Evolutionary conservation across 1,140 invertebrate species (phyloP), one percentile per base, ranked within the genome.

Genomic region (Nasonia vitripennis): DNA sequence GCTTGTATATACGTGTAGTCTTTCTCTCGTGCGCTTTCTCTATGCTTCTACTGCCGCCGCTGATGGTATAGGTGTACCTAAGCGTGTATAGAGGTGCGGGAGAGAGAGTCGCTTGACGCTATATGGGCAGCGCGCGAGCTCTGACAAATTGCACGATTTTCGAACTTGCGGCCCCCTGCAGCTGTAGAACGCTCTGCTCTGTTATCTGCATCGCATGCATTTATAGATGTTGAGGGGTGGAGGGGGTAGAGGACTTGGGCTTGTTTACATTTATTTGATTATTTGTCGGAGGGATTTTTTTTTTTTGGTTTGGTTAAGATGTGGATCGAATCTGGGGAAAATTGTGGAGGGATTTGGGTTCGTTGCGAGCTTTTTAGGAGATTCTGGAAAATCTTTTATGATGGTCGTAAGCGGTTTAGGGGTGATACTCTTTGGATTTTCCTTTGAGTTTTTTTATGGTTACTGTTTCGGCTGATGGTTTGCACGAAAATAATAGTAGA

Each of bases 91-190:
- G 2, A 48, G 20, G 80, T 27, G 11, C 5, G 71, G 9, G 10
- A 62, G 37, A 83, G 12, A 2, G 27, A 37, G 34, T 5, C 67
- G 79, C 62, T 62, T 9, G 79, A 55, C 17, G 80, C 80, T 41
- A 27, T 41, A 27, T 23, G 55, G 11, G 41, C 71, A n/a, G 70
- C 48, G 27, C 55, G 17, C 62, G 62, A 83, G 74, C 75, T 85
- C 67, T 83, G 75, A 82, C 80, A 86, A 86, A 86, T 86, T 86
- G 75, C 74, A 79, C 84, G 75, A 82, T 86, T 86, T 86, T 83
- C 80, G 67, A 85, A 75, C 84, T 86, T 45, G 73, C 17, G 9
- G n/a, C 14, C 73, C 31, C 27, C 27, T 27, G 27, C 27, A 27
- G 27, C 27, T 45, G 41, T 10, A 45, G 41, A 45, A 45, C 5